phyloP scores from a whole-genome alignment of 1,140 invertebrate genomes.

The Microplitis mediator region DNA sequence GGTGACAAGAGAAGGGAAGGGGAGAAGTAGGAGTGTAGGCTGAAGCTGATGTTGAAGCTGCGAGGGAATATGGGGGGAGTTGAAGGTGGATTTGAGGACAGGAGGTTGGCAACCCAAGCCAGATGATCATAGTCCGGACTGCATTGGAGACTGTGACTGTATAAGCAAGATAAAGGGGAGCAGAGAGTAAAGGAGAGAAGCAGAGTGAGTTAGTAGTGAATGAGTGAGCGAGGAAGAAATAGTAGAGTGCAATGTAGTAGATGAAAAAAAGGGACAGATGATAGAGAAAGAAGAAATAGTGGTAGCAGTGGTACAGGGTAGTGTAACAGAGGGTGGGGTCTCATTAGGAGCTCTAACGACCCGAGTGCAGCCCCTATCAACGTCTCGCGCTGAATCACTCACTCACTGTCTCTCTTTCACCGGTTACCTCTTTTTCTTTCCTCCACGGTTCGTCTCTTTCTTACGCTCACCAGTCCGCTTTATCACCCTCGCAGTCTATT shows the following conservation, averaged over 20 bases:
- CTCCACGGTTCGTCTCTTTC: constrained; percentile 14
- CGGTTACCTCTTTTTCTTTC: constrained; percentile 15
- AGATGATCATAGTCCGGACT: constrained; percentile 3
- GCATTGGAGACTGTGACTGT: constrained; percentile 5
- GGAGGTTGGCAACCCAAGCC: background rate
- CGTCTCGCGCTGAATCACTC: constrained; percentile 31
- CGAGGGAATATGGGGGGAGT: constrained; percentile 5
- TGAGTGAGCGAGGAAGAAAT: background rate
- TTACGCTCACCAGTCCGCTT: background rate
- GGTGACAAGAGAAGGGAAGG: background rate
- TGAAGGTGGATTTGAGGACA: too few relatives aligned
- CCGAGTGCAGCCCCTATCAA: constrained; percentile 46
- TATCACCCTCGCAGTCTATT: background rate
- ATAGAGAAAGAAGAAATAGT: constrained; percentile 7
- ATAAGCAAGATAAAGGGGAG: constrained; percentile 2
- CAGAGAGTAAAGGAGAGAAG: constrained; percentile 20
- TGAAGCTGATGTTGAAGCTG: background rate
- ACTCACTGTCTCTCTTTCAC: constrained; percentile 20
- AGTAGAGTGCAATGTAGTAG: background rate
- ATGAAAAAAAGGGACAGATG: background rate
- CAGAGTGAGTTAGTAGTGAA: background rate
- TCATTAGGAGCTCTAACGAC: constrained; percentile 59
- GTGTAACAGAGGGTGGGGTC: constrained; percentile 20
- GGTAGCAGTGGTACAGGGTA: background rate
- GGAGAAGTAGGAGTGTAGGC: background rate